These are phyloP conservation scores for Oligia latruncula DNA, from an alignment of 2,888 invertebrate genomes.

Conservation along the genomic window DNA sequence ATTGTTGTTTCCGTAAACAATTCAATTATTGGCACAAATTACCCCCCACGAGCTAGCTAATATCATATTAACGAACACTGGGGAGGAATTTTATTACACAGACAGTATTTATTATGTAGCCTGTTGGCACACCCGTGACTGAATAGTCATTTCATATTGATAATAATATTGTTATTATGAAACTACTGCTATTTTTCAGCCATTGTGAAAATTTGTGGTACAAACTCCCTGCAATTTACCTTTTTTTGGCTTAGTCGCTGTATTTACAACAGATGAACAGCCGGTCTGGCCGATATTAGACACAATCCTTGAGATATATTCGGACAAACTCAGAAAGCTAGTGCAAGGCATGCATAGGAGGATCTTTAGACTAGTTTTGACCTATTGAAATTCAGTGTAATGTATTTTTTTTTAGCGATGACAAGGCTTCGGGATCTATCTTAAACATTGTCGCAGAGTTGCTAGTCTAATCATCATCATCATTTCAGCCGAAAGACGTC, in stretches of 20 bases:
- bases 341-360: not conserved
- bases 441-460: not conserved
- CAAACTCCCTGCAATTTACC: not conserved
- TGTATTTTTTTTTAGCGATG: not conserved
- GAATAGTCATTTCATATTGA: not conserved
- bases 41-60: constrained; percentile 80
- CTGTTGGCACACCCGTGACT: constrained; percentile 3
- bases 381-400: not conserved
- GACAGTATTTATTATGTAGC: constrained; percentile 17
- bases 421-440: not conserved
- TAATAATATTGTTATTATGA: constrained; percentile 9
- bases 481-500: not conserved
- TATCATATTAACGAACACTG: constrained; percentile 70
- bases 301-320: not conserved
- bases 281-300: not conserved
- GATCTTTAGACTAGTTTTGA: not conserved
- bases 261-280: not conserved
- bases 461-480: not conserved
- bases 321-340: not conserved
- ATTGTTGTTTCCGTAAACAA: constrained; percentile 79
- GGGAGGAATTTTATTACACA: constrained; percentile 67
- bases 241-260: not conserved
- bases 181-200: not conserved
- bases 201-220: not conserved
- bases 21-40: constrained; percentile 77